A percentile compares a stretch with the other conserved stretches of the same genome.
Evolutionary conservation across 2,113 vertebrate species (phyloP).

Genomic region (Mobula hypostoma): DNA sequence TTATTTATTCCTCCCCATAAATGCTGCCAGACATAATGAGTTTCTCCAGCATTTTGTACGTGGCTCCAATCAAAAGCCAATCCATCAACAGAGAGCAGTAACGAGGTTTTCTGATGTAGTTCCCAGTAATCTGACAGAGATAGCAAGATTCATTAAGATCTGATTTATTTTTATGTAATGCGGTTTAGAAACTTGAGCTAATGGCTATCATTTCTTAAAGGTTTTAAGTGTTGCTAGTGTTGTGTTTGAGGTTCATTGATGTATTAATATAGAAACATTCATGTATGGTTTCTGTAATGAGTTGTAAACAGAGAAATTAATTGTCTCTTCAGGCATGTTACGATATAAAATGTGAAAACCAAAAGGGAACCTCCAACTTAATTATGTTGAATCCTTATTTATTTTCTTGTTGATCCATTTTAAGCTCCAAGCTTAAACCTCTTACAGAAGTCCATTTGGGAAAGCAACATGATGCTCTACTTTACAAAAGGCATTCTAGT

Average conservation of each 20-base stretch:
- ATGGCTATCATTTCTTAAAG: neutral
- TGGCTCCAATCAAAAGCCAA: neutral
- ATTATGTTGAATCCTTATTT: too few relatives aligned
- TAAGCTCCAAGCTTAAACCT: neutral
- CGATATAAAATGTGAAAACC: neutral
- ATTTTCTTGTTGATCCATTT: neutral
- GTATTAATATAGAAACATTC: neutral
- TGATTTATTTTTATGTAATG: constrained; percentile 10
- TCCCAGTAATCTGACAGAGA: neutral
- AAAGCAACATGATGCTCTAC: neutral
- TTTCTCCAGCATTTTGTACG: too few relatives aligned
- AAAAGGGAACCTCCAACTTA: neutral
- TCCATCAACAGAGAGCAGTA: neutral
- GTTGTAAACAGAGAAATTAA: neutral
- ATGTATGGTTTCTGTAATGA: neutral
- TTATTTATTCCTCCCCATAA: too few relatives aligned
- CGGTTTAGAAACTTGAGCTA: neutral
- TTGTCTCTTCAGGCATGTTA: neutral
- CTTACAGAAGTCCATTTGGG: neutral
- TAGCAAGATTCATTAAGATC: neutral
- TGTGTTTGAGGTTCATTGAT: constrained; percentile 8
- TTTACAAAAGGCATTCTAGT: neutral
- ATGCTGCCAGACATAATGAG: too few relatives aligned
- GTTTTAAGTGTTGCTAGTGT: neutral
- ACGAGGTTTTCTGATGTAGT: neutral